These are phyloP conservation scores for Aphelocoma coerulescens DNA, from an alignment of 2,113 vertebrate species.

Conservation along the genomic window DNA sequence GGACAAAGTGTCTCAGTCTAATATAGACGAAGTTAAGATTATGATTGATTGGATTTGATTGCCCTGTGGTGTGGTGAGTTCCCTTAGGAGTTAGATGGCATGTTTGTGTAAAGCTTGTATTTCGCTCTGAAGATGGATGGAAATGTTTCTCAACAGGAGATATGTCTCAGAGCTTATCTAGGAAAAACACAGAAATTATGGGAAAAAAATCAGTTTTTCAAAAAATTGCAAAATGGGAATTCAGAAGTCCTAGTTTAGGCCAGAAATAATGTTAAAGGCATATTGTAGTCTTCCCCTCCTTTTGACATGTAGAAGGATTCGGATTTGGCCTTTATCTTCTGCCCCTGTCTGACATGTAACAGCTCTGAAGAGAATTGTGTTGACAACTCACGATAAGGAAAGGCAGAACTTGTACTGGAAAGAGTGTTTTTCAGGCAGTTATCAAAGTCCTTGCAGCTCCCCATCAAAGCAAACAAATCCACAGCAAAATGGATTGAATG, in stretches of 20 bases:
- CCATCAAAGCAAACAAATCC: neutral
- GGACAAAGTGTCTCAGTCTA: neutral
- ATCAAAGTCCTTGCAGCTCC: neutral
- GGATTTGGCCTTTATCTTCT: neutral
- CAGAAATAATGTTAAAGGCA: neutral
- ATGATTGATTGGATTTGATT: neutral
- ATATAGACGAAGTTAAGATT: neutral
- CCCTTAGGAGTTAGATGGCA: neutral
- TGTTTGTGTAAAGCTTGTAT: neutral
- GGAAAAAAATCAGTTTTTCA: neutral
- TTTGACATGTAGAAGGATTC: neutral
- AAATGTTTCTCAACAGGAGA: neutral
- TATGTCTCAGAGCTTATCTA: neutral
- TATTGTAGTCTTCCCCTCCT: neutral
- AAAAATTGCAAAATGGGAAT: neutral
- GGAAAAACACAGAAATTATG: neutral
- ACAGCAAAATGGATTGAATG: neutral
- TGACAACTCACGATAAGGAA: neutral
- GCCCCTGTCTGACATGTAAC: neutral
- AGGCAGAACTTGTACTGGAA: neutral
- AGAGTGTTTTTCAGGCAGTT: neutral
- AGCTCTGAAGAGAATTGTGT: neutral
- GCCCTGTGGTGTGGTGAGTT: neutral
- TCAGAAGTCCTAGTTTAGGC: neutral
- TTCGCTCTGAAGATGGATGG: neutral